Base-by-base conservation (phyloP, 2,797 vertebrate genomes). In the Sebastes trivittatus region DNA sequence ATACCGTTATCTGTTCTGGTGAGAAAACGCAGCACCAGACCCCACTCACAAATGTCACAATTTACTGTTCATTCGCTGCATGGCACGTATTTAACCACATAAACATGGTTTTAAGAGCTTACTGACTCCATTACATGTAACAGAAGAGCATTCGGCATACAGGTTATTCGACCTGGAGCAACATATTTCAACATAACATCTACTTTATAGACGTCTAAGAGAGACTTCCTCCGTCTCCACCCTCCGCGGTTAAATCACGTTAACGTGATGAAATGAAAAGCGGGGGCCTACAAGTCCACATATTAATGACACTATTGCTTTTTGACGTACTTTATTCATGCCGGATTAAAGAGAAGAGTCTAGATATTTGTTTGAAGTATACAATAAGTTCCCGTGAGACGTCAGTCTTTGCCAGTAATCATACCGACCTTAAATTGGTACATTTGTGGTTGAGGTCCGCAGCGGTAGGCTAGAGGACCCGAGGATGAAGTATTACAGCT, bases 41-140 rank as follows among this genome's bases (percentile, higher is more conserved):
- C 13, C 11, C 25, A 1, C 2, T 63, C 1, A 30, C 0, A 56
- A 46, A 49, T 27, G 4, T 3, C 6, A 20, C 20, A 32, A 36
- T 69, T 42, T 42, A 42, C 1, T 1, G 7, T 10, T 62, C 5
- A 10, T 18, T 22, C 30, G 54, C 11, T 11, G 7, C 7, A 3
- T 20, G 2, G 18, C 27, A 4, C 1, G 1, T 5, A 29, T 36
- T 36, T 11, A 49, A 0, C 1, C 20, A 0, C 0, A 11, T 5
- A 2, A 4, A 38, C 4, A 1, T 11, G 32, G 3, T 9, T 72
- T 38, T 18, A 22, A 9, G 0, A 11, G 1, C 1, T 4, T 7
- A 7, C 0, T 1, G 0, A 5, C 5, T 10, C 0, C 0, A 2
- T 6, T 2, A 32, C 1, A 59, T 2, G 1, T 2, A 6, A 49